A percentile compares a stretch with the other conserved stretches of the same genome.
phyloP scores from a whole-genome alignment of 1,140 invertebrate genomes.

The Atopsyche davidsoni region DNA sequence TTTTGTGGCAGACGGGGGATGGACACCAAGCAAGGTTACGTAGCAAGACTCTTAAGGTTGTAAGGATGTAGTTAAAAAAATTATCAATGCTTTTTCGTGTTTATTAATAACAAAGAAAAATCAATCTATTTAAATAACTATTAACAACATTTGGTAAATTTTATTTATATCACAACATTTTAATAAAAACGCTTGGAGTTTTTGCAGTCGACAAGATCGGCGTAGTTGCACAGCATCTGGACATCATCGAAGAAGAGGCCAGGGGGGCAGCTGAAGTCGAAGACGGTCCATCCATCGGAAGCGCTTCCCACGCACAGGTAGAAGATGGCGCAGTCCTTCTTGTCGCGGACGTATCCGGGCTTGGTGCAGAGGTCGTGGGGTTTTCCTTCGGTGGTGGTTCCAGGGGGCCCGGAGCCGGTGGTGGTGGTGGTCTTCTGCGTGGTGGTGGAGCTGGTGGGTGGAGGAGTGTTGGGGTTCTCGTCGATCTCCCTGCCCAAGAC shows the following conservation, averaged over 20 bases:
- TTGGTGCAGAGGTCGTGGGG: background rate
- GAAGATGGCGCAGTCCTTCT: slow-evolving; percentile 7
- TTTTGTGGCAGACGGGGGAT: too few species aligned
- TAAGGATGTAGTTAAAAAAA: too few species aligned
- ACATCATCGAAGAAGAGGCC: slow-evolving; percentile 4
- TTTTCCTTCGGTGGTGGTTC: background rate
- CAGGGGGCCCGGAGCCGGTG: background rate
- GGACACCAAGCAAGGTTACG: too few species aligned
- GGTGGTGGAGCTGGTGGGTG: background rate
- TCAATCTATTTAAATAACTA: too few species aligned
- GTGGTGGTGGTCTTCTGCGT: background rate
- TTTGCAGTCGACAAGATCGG: slow-evolving; percentile 7
- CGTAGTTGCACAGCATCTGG: slow-evolving; percentile 3
- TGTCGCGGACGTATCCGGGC: background rate
- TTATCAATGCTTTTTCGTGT: too few species aligned
- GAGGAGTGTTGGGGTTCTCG: background rate
- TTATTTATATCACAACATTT: too few species aligned
- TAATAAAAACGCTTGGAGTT: too few species aligned
- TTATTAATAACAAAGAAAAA: too few species aligned
- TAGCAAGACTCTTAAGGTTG: too few species aligned
- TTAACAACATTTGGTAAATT: too few species aligned
- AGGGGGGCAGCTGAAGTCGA: slow-evolving; percentile 1
- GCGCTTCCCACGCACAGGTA: slow-evolving; percentile 1
- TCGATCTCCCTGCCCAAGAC: slow-evolving; percentile 32
- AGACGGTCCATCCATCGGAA: background rate